phyloP scores from a whole-genome alignment of 2,113 vertebrate species.

The Corythaeola cristata region DNA sequence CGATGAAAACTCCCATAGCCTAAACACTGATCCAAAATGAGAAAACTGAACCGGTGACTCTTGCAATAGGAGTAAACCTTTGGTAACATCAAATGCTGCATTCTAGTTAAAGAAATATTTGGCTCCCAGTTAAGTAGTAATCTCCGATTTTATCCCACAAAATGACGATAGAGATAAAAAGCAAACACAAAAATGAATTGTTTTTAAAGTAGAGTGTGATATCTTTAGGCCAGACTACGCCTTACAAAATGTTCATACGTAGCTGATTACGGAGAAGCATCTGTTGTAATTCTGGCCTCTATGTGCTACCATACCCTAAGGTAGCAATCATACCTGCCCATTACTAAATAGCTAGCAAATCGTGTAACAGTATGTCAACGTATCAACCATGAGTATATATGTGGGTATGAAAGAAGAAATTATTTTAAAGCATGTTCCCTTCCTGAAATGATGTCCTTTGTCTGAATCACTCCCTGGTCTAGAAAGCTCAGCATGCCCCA shows the following conservation, averaged over 20 bases:
- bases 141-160: slow-evolving; percentile 9
- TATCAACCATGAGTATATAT: background rate
- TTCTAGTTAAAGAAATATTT: background rate
- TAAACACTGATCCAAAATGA: slow-evolving; percentile 49
- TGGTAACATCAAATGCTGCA: background rate
- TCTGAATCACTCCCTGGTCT: background rate
- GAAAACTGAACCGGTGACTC: slow-evolving; percentile 12
- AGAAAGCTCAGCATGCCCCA: background rate
- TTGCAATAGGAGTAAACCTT: slow-evolving; percentile 9
- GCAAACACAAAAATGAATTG: background rate
- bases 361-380: background rate
- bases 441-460: background rate
- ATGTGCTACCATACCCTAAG: background rate
- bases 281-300: background rate
- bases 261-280: background rate
- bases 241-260: background rate
- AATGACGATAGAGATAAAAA: background rate
- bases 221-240: background rate
- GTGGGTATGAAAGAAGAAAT: background rate
- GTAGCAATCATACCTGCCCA: background rate
- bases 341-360: background rate
- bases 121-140: background rate
- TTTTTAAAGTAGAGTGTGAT: background rate
- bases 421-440: background rate
- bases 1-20: slow-evolving; percentile 28